phyloP scores from a whole-genome alignment of 2,888 invertebrate genomes.

The Allacma fusca region DNA sequence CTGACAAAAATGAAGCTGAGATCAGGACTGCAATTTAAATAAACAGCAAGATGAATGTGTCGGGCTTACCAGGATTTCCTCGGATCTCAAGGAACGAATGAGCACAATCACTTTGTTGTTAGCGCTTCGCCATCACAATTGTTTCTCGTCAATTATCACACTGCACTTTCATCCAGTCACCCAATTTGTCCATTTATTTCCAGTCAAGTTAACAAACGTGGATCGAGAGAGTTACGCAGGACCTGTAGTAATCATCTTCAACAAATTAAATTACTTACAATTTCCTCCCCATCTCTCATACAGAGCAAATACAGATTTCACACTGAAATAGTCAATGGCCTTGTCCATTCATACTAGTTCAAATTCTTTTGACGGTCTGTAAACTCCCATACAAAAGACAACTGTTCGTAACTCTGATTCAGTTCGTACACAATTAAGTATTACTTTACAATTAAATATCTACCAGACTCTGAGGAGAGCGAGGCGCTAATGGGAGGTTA shows the following conservation, averaged over 20 bases:
- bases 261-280: slow-evolving; percentile 11
- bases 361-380: no score
- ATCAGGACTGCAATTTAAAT: slow-evolving; percentile 44
- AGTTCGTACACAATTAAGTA: no score
- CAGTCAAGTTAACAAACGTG: slow-evolving; percentile 1
- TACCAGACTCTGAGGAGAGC: not conserved
- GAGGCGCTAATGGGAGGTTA: not conserved
- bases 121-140: slow-evolving; percentile 45
- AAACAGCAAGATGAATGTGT: slow-evolving; percentile 45
- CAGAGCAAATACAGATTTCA: not conserved
- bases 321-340: no score
- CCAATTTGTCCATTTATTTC: slow-evolving; percentile 13
- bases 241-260: not conserved
- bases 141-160: slow-evolving; percentile 46
- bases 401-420: no score
- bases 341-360: no score
- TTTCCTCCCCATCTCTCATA: not conserved
- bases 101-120: slow-evolving; percentile 46
- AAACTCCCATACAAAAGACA: no score
- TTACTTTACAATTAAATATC: not conserved
- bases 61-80: slow-evolving; percentile 47
- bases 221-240: not conserved
- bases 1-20: slow-evolving; percentile 40
- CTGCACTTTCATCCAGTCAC: slow-evolving; percentile 43
- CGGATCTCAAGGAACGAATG: slow-evolving; percentile 45